phyloP scores from a whole-genome alignment of 2,888 invertebrate species.

The Lithosia quadra region DNA sequence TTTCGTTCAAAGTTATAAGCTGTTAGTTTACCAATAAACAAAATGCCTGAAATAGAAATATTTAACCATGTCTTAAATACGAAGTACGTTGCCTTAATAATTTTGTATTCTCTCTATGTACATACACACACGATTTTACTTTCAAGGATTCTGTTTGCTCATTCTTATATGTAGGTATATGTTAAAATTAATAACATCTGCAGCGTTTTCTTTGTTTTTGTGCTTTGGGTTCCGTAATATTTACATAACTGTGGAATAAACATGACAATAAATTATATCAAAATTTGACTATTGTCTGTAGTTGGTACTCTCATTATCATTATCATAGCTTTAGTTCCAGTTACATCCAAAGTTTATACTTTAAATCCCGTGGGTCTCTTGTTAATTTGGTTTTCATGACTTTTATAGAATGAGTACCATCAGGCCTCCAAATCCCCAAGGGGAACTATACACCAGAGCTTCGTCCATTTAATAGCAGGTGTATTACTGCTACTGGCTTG shows the following conservation, averaged over 20 bases:
- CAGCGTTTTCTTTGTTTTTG: conserved; percentile 26
- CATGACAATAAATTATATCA: no score
- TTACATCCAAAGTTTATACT: not conserved
- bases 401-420: not conserved
- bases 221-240: conserved; percentile 36
- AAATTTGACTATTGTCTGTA: not conserved
- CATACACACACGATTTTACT: conserved; percentile 28
- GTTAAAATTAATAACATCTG: conserved; percentile 43
- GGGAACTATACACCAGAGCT: no score
- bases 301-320: not conserved
- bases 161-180: conserved; percentile 28
- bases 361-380: not conserved
- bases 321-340: no score
- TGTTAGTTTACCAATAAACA: not conserved
- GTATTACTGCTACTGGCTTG: no score
- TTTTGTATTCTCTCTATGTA: conserved; percentile 22
- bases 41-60: not conserved
- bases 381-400: no score
- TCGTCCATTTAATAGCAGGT: no score
- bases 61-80: conserved; percentile 13
- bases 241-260: not conserved
- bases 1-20: not conserved
- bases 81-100: conserved; percentile 17
- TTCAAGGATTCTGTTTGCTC: conserved; percentile 43
- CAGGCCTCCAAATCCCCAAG: no score